These are phyloP conservation scores for Drosophila peninsularis DNA, from an alignment of 2,888 invertebrate genomes.

Conservation along the genomic window DNA sequence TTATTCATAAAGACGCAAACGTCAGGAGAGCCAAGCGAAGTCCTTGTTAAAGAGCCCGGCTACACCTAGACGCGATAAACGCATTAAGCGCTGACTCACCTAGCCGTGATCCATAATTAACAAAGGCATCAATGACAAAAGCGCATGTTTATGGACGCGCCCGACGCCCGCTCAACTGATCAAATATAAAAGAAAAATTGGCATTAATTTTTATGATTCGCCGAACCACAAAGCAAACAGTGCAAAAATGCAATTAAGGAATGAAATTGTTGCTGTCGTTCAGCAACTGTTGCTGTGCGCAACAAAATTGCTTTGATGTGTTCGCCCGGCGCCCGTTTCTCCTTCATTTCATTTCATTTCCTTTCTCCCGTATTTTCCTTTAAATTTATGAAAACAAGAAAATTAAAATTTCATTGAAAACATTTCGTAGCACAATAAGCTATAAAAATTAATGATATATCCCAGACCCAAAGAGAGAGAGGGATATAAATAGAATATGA, in stretches of 20 bases:
- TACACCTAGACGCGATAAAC: neutral
- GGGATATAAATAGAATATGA: conserved; percentile 16
- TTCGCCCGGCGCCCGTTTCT: conserved; percentile 1
- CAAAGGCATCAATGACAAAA: neutral
- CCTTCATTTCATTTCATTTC: neutral
- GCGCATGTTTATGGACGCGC: conserved; percentile 2
- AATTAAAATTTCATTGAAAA: conserved; percentile 47
- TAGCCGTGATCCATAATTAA: conserved; percentile 19
- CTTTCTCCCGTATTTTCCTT: neutral
- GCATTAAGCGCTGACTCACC: conserved; percentile 11
- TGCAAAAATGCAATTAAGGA: conserved; percentile 52
- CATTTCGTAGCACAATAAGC: conserved; percentile 18
- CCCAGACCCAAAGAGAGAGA: neutral
- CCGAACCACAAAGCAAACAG: conserved; percentile 9
- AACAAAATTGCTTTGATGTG: conserved; percentile 56
- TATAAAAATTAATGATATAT: conserved; percentile 11
- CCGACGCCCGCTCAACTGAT: neutral
- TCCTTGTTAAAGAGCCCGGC: neutral
- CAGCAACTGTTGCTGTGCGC: conserved; percentile 42
- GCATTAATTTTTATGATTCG: conserved; percentile 19
- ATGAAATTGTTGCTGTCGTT: conserved; percentile 16
- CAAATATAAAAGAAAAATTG: conserved; percentile 7
- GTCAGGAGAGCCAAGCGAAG: conserved; percentile 13
- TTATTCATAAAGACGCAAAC: conserved; percentile 43
- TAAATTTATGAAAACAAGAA: conserved; percentile 33